Evolutionary conservation across 2,888 invertebrate genomes (phyloP), one percentile per base, ranked within the genome.

Genomic region (Blomia tropicalis): DNA sequence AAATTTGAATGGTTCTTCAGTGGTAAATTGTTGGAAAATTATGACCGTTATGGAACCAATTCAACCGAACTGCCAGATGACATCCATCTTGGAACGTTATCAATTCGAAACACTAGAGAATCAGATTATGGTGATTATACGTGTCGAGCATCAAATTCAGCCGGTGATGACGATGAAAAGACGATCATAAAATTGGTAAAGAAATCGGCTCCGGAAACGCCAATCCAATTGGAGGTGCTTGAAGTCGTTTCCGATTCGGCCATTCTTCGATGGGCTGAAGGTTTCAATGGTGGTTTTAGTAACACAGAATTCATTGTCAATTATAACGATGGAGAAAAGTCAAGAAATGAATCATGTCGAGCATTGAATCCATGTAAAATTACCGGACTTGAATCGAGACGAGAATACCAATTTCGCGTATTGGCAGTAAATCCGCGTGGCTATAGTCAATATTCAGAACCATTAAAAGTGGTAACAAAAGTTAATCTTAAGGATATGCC

Each of bases 121-220:
- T 63, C 62, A 4, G 89, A 91, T 71, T 91, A 90, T 70, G 92
- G 92, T 0, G 88, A 89, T 64, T 93, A 91, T 74, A 85, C 83
- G 62, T 93, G 93, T 71, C 81, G 85, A 67, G 87, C 88, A 4
- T 82, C 83, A 22, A 93, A 93, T 72, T 80, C 81, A 1, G 76
- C 89, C 63, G 91, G 91, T 19, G 65, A 51, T 54, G 70, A 70
- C 43, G 83, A 74, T 47, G 71, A 74, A 53, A 71, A 72, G 47
- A 73, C 73, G 2, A 68, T 69, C 43, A 88, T 91, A 58, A 79
- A 81, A 7, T 73, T 91, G 44, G 89, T 90, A 71, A 83, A 85
- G 0, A 89, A 89, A 75, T 88, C 69, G 3, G 81, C 86, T 0
- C 91, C 91, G 0, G 90, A 90, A 71, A 80, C 82, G 63, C 90